Evolutionary conservation across 2,113 vertebrate species (phyloP).

Genomic region (Hystrix cristata): DNA sequence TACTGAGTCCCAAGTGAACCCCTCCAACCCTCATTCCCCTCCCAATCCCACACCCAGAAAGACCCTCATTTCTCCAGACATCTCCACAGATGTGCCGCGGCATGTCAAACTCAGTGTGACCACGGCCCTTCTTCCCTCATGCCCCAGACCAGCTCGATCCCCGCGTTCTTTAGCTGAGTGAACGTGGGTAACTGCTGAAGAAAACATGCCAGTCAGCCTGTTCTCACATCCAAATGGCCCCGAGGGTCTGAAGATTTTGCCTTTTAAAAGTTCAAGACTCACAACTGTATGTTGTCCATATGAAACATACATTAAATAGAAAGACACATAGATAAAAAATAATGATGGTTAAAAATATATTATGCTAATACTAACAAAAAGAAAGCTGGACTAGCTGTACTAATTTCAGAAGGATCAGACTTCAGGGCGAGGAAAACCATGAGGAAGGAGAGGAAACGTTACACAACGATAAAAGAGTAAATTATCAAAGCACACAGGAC

Average conservation of each 20-base stretch:
- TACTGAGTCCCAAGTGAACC: background rate
- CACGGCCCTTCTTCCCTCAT: background rate
- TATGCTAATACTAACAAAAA: background rate
- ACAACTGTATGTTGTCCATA: background rate
- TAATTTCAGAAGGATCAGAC: background rate
- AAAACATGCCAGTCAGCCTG: background rate
- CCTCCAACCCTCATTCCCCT: background rate
- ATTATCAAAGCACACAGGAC: background rate
- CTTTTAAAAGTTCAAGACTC: background rate
- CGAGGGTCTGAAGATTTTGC: background rate
- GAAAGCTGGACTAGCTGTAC: background rate
- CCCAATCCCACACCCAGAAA: background rate
- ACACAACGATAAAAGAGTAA: background rate
- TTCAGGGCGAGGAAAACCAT: background rate
- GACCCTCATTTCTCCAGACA: background rate
- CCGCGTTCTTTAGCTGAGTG: background rate
- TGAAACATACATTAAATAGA: background rate
- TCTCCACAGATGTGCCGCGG: background rate
- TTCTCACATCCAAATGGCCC: background rate
- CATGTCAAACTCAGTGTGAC: background rate
- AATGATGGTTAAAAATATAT: background rate
- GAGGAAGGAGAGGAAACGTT: background rate
- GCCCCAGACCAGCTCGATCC: background rate
- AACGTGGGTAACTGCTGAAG: background rate
- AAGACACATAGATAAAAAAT: background rate